phyloP scores from a whole-genome alignment of 2,888 invertebrate species.

The Dryomyza anilis region DNA sequence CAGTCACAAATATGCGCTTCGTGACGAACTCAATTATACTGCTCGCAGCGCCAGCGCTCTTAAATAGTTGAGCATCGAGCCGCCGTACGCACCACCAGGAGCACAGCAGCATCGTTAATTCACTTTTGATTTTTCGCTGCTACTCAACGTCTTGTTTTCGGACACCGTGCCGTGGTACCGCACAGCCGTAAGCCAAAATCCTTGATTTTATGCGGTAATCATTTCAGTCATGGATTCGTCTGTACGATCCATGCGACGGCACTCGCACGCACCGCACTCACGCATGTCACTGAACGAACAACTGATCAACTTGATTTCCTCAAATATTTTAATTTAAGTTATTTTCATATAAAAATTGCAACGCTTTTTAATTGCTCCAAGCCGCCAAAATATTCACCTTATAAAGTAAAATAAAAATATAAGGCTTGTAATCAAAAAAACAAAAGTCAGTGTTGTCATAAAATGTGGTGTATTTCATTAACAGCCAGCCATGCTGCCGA shows the following conservation, averaged over 20 bases:
- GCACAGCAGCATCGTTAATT: constrained; percentile 8
- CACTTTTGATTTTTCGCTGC: constrained; percentile 22
- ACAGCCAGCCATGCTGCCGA: neutral
- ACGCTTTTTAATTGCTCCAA: neutral
- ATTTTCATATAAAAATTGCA: neutral
- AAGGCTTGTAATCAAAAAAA: neutral
- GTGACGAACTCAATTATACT: constrained; percentile 9
- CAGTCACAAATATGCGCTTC: no score
- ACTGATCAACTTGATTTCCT: constrained; percentile 6
- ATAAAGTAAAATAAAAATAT: no score
- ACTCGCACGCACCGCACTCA: neutral
- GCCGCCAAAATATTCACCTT: no score
- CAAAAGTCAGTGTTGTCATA: constrained; percentile 5
- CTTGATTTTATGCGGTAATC: constrained; percentile 22
- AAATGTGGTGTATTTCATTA: neutral
- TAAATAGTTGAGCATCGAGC: neutral
- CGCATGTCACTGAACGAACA: neutral
- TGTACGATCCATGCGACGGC: neutral
- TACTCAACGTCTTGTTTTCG: neutral
- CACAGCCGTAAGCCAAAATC: constrained; percentile 16
- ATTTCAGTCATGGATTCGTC: no score
- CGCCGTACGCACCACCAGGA: neutral
- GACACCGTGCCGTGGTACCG: neutral
- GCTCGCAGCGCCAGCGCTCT: neutral
- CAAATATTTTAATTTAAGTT: neutral